A percentile compares a stretch with the other conserved stretches of the same genome.
These are phyloP conservation scores for Athene noctua DNA, from an alignment of 2,113 vertebrate genomes.

Conservation along the genomic window DNA sequence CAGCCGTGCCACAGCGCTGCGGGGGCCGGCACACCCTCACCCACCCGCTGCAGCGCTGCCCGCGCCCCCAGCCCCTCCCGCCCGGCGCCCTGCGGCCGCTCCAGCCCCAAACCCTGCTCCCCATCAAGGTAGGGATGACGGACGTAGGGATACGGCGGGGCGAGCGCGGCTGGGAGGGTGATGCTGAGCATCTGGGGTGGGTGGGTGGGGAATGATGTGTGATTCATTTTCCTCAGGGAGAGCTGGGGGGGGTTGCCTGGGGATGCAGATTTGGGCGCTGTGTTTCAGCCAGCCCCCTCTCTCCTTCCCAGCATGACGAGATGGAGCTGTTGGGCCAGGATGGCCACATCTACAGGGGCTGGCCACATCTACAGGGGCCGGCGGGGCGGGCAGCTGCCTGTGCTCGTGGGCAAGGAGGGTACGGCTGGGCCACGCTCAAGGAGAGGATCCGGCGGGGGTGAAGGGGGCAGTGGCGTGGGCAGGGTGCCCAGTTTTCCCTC, in stretches of 20 bases:
- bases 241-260: background rate
- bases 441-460: background rate
- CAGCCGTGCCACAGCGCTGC: constrained; percentile 47
- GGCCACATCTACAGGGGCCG: constrained; percentile 83
- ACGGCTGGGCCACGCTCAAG: background rate
- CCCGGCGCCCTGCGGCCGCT: background rate
- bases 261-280: background rate
- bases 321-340: constrained; percentile 77
- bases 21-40: constrained; percentile 81
- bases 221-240: background rate
- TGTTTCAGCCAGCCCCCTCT: background rate
- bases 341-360: too few species aligned
- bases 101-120: background rate
- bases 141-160: background rate
- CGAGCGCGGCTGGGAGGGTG: fast-evolving
- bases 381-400: constrained; percentile 66
- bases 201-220: too few species aligned
- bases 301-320: constrained; percentile 54
- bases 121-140: background rate
- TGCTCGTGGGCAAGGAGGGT: constrained; percentile 70
- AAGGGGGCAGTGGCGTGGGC: background rate
- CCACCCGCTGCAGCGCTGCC: constrained; percentile 9
- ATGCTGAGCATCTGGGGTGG: background rate
- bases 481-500: too few species aligned
- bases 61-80: constrained; percentile 61